Base-by-base conservation (phyloP, 2,113 vertebrate genomes). In the Silurus meridionalis region DNA sequence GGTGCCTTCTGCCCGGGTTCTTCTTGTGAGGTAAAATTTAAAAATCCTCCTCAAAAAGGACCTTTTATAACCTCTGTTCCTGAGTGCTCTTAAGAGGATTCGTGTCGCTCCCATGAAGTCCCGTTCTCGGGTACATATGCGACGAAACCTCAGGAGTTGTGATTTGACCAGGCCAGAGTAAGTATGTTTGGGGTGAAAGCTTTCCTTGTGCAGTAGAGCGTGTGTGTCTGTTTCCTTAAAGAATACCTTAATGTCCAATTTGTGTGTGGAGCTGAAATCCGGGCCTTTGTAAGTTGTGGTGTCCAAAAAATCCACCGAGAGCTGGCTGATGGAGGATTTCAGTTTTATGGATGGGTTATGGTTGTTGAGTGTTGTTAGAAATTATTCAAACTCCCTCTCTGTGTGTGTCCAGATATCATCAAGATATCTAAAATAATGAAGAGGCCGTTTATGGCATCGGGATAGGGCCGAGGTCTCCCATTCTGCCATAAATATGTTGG, bases 401-500 rank as follows among this genome's bases (percentile, higher is more conserved):
- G 28, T 37, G 28, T 37, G 28, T 37, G 28, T 37, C 28, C 28
- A 37, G 2, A 37, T 37, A 37, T 37, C 28, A 37, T 37, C 28
- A 37, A 37, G 28, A 37, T 37, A 37, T 37, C 28, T 37, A 37
- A 37, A 37, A 6, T 61, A 61, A 19, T 61, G 3, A 4, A 61
- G 17, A 5, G 60, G 60, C 15, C 4, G 60, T 61, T 61, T 61
- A 6, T 4, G 1, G 15, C 60, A 61, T 61, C 4, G 60, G 17
- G 60, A 61, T 6, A 61, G 5, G 17, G 60, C 60, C 1, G 19
- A 61, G 4, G 60, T 5, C 15, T 80, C 78, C 78, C 78, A 85
- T 0, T 37, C 28, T 85, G 37, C 87, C 83, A 85, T 82, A 19
- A 19, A 88, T 4, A 85, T 88, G 53, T 87, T 83, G 0, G 82